Evolutionary conservation across 2,113 vertebrate species (phyloP).

Genomic region (Myanophis thanlyinensis): DNA sequence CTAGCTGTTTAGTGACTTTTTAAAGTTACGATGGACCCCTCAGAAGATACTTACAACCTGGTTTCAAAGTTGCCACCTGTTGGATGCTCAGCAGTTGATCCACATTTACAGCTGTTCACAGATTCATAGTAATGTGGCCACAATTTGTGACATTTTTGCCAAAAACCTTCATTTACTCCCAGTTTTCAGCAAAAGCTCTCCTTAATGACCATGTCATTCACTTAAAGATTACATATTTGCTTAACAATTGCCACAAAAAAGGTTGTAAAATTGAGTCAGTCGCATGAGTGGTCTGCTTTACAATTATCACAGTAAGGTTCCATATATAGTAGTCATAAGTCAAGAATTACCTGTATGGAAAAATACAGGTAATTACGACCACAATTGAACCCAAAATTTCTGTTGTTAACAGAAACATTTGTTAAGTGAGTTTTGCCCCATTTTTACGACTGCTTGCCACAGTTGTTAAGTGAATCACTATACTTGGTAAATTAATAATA

Average conservation of each 20-base stretch:
- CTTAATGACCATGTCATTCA: neutral
- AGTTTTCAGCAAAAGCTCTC: neutral
- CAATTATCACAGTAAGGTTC: accelerated
- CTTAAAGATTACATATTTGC: neutral
- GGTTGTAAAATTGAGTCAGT: neutral
- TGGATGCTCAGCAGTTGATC: neutral
- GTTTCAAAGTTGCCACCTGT: neutral
- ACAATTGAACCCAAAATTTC: too few relatives aligned
- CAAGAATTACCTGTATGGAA: neutral
- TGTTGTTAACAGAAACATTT: too few relatives aligned
- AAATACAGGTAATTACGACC: neutral
- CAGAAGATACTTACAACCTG: neutral
- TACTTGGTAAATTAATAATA: too few relatives aligned
- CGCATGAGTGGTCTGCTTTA: neutral
- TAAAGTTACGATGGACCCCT: neutral
- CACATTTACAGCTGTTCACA: neutral
- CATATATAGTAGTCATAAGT: too few relatives aligned
- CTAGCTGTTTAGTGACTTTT: neutral
- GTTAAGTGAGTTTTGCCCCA: too few relatives aligned
- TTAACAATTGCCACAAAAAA: neutral
- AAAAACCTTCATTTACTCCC: neutral
- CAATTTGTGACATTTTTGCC: neutral
- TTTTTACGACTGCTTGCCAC: too few relatives aligned
- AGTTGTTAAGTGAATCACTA: too few relatives aligned
- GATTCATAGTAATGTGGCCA: neutral